These are phyloP conservation scores for Hydrozoanthus tunicans DNA, from an alignment of 64 coral and sea anemone species.

Conservation along the genomic window DNA sequence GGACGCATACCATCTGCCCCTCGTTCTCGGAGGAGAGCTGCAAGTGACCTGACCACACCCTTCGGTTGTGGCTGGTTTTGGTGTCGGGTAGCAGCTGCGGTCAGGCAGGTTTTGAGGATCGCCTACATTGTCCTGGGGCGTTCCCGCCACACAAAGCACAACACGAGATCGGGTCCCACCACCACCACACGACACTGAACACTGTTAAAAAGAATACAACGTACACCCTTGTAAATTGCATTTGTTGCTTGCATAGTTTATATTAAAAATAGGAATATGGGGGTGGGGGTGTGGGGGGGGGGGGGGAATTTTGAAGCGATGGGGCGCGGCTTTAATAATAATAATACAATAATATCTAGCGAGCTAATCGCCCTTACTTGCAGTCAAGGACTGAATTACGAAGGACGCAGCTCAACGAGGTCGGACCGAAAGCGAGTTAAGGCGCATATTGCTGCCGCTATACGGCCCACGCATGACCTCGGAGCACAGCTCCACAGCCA, in stretches of 20 bases:
- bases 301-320: too few relatives aligned
- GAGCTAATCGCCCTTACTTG: too few relatives aligned
- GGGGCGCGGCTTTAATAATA: too few relatives aligned
- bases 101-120: not conserved
- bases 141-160: slow-evolving; percentile 36
- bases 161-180: slow-evolving; percentile 18
- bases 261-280: too few relatives aligned
- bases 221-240: not conserved
- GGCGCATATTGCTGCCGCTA: too few relatives aligned
- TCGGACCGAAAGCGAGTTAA: too few relatives aligned
- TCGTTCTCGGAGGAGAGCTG: not conserved
- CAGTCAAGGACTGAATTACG: too few relatives aligned
- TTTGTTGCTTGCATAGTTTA: not conserved
- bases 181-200: slow-evolving; percentile 70
- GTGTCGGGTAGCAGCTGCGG: slow-evolving; percentile 57
- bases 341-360: too few relatives aligned
- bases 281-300: too few relatives aligned
- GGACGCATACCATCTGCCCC: slow-evolving; percentile 64
- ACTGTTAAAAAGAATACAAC: slow-evolving; percentile 22
- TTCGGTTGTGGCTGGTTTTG: slow-evolving; percentile 35
- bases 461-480: too few relatives aligned
- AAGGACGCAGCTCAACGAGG: too few relatives aligned
- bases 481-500: too few relatives aligned
- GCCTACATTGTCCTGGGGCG: not conserved
- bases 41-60: slow-evolving; percentile 83